These are phyloP conservation scores for Nephrotoma flavescens DNA, from an alignment of 2,888 invertebrate genomes.

Conservation along the genomic window DNA sequence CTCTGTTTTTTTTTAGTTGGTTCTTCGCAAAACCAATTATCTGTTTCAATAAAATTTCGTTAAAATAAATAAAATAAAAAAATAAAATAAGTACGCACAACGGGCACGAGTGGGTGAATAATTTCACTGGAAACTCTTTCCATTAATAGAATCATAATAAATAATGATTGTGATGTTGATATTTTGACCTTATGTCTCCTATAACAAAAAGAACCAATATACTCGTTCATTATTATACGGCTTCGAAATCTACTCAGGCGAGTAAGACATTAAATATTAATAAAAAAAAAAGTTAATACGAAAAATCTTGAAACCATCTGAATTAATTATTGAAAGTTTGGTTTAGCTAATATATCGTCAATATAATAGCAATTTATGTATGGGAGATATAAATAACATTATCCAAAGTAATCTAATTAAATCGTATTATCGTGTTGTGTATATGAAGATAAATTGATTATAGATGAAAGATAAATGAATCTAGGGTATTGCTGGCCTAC, in stretches of 20 bases:
- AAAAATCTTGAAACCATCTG: not conserved
- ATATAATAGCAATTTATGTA: not conserved
- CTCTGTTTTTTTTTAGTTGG: too few relatives aligned
- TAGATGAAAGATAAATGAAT: not conserved
- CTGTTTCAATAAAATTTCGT: too few relatives aligned
- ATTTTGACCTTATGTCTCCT: too few relatives aligned
- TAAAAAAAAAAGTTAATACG: not conserved
- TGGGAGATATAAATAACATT: not conserved
- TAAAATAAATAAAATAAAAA: too few relatives aligned
- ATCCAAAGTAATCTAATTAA: not conserved
- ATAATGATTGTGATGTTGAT: too few relatives aligned
- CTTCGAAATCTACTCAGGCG: not conserved
- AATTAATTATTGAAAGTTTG: not conserved
- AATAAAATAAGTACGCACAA: too few relatives aligned
- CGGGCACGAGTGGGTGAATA: not conserved
- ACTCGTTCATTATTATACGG: not conserved
- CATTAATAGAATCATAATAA: too few relatives aligned
- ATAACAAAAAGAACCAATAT: not conserved
- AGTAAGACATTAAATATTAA: not conserved
- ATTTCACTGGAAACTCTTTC: too few relatives aligned
- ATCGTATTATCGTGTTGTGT: not conserved
- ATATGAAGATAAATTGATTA: not conserved
- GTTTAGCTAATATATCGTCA: not conserved
- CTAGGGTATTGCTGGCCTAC: not conserved
- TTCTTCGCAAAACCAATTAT: too few relatives aligned